phyloP scores from a whole-genome alignment of 1,140 invertebrate genomes.

The Sesamia nonagrioides region DNA sequence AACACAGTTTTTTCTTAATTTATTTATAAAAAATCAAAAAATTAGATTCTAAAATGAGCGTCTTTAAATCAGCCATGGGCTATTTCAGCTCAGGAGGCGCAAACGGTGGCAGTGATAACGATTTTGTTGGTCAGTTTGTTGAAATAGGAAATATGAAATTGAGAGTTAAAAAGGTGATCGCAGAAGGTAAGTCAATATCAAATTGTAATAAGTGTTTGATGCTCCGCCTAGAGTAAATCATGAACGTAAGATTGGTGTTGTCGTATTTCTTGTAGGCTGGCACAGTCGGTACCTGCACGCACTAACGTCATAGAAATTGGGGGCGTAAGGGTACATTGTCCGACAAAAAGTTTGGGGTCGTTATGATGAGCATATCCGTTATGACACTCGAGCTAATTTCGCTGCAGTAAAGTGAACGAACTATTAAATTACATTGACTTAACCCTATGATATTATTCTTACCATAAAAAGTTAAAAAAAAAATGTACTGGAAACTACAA shows the following conservation, averaged over 20 bases:
- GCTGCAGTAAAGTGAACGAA: background rate
- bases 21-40: slow-evolving; percentile 49
- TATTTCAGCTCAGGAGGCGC: slow-evolving; percentile 91
- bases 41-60: slow-evolving; percentile 90
- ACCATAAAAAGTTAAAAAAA: background rate
- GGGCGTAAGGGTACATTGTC: slow-evolving; percentile 52
- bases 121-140: slow-evolving; percentile 96
- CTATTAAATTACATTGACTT: background rate
- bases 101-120: slow-evolving; percentile 91
- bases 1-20: slow-evolving; percentile 58
- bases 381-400: background rate
- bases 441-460: background rate
- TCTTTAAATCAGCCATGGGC: slow-evolving; percentile 96
- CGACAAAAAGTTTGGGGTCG: slow-evolving; percentile 41
- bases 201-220: slow-evolving; percentile 36
- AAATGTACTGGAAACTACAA: background rate
- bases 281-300: slow-evolving; percentile 5
- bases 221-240: background rate
- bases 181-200: slow-evolving; percentile 92
- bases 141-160: slow-evolving; percentile 96
- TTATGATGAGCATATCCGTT: slow-evolving; percentile 18
- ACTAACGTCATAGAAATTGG: slow-evolving; percentile 54
- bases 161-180: slow-evolving; percentile 95
- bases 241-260: background rate
- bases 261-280: background rate